Base-by-base conservation (phyloP, 1,140 invertebrate genomes). In the Popillia japonica region DNA sequence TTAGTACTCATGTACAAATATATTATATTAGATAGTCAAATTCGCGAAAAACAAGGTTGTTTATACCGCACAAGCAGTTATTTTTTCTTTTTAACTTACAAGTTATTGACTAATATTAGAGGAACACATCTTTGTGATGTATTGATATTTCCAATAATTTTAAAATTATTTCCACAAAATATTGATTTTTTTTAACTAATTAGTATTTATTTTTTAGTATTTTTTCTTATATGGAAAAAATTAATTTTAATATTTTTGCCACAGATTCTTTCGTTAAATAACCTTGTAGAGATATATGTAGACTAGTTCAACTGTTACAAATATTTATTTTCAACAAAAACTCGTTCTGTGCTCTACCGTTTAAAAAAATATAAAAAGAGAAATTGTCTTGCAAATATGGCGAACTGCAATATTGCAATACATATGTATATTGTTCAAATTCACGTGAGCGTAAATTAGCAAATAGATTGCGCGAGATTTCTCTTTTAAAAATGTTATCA, bases 251-350 rank as follows among this genome's bases (percentile, higher is more conserved):
- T 68, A 68, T 68, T 34, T 34, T 68, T 68, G 61, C 9, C 20
- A 68, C 22, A 14, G 27, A 68, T 68, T 27, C 61, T 20, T 34
- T 68, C 20, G 7, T 68, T 68, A 14, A 34, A 68, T 34, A 68
- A 68, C 61, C 61, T 68, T 68, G 61, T 68, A 68, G 27, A 22
- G 61, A 68, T 34, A 27, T 68, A 68, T 22, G 22, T 68, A 68
- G 17, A 68, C 61, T 34, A 68, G 27, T 68, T 68, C 61, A 68
- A 68, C 61, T 68, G 61, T 68, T 68, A 68, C 61, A 68, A 68
- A 68, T 68, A 68, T 68, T 68, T 68, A 68, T 68, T 68, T 68
- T 68, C 11, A 68, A 68, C 61, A 68, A 68, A 34, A 68, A 68
- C 61, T 22, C 61, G 61, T 68, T 68, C 22, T 7, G 27, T 68